Evolutionary conservation across 2,888 invertebrate genomes (phyloP).

Genomic region (Volucella bombylans): DNA sequence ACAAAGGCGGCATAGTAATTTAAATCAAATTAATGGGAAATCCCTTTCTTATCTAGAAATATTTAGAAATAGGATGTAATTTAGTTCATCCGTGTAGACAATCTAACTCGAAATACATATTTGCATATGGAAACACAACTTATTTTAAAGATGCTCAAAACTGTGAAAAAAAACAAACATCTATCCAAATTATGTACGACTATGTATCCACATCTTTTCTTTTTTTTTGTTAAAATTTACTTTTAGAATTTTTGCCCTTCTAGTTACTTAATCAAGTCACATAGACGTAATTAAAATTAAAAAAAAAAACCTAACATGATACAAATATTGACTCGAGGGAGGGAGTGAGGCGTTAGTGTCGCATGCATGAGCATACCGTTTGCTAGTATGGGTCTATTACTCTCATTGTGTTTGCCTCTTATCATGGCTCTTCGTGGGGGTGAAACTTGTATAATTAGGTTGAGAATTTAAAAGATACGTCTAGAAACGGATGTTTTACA

Average conservation of each 20-base stretch:
- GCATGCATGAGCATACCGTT: background rate
- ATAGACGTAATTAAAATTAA: conserved; percentile 33
- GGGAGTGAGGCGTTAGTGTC: conserved; percentile 11
- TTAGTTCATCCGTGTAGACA: no score
- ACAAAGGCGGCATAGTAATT: background rate
- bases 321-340: conserved; percentile 34
- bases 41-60: conserved; percentile 9
- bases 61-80: background rate
- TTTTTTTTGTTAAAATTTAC: background rate
- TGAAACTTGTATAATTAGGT: conserved; percentile 44
- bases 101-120: no score
- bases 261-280: conserved; percentile 20
- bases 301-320: conserved; percentile 32
- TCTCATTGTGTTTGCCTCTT: conserved; percentile 19
- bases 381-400: background rate
- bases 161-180: background rate
- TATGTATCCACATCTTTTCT: background rate
- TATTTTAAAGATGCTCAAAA: no score
- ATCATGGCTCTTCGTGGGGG: conserved; percentile 37
- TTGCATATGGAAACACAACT: no score
- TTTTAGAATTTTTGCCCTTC: background rate
- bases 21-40: background rate
- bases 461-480: conserved; percentile 37
- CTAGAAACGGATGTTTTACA: conserved; percentile 2
- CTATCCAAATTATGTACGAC: background rate